Conservation (phyloP, 2,113 vertebrate species). For the Hippolais icterina region DNA sequence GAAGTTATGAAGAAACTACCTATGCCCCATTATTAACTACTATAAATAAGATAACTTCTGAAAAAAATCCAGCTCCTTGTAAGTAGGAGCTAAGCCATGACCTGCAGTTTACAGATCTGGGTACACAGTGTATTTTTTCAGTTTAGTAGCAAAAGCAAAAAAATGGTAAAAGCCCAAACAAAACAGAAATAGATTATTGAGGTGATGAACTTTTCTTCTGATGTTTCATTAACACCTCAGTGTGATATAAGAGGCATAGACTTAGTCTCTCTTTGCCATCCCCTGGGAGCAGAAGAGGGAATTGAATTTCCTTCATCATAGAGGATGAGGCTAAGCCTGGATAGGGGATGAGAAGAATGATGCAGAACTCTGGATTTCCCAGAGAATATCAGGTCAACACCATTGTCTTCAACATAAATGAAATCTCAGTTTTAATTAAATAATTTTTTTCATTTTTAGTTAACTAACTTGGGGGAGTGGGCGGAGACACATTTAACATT, state of each 20-base stretch:
- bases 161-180: neutral
- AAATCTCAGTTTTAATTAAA: neutral
- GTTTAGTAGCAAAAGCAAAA: neutral
- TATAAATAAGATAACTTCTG: neutral
- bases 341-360: neutral
- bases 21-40: neutral
- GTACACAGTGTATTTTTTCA: neutral
- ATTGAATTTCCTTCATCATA: neutral
- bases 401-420: neutral
- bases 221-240: constrained; percentile 10
- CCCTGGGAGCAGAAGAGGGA: neutral
- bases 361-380: neutral
- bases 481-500: neutral
- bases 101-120: neutral
- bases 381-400: neutral
- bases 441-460: neutral
- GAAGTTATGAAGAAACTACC: neutral
- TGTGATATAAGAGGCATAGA: neutral
- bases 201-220: neutral
- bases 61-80: neutral
- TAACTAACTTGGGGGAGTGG: neutral
- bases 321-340: neutral
- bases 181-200: neutral
- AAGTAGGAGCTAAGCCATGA: neutral
- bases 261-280: neutral